phyloP scores from a whole-genome alignment of 2,113 vertebrate species.

The Datnioides undecimradiatus region DNA sequence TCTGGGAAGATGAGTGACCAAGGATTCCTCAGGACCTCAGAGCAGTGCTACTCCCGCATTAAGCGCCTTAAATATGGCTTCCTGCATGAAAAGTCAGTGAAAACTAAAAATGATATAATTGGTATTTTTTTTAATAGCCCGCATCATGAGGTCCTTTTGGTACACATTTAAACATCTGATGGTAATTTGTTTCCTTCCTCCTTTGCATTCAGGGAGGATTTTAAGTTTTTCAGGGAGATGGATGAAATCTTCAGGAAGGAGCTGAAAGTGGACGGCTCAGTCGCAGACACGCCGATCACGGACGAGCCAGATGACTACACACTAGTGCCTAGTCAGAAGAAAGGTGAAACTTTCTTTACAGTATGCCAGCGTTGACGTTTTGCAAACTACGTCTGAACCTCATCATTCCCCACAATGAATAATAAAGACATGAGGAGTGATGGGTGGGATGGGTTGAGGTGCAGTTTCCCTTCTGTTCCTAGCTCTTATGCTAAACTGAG shows the following conservation, averaged over 20 bases:
- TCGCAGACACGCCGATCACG: constrained; percentile 3
- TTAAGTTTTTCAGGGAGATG: constrained; percentile 80
- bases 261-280: constrained; percentile 34
- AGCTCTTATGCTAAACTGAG: no score
- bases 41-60: constrained; percentile 83
- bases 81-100: constrained; percentile 79
- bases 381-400: no score
- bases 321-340: constrained; percentile 38
- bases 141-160: not conserved
- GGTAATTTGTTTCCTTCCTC: not conserved
- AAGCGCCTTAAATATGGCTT: constrained; percentile 82
- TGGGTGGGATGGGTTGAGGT: no score
- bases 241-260: constrained; percentile 75
- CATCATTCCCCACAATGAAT: no score
- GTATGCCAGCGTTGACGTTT: no score
- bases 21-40: constrained; percentile 75
- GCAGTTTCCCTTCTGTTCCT: no score
- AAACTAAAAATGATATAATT: not conserved
- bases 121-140: not conserved
- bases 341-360: constrained; percentile 65
- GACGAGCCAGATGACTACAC: constrained; percentile 61
- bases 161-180: not conserved
- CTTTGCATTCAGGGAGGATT: constrained; percentile 71
- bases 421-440: no score
- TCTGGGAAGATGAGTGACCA: constrained; percentile 73